phyloP scores from a whole-genome alignment of 2,113 vertebrate genomes.

The Mastomys coucha region DNA sequence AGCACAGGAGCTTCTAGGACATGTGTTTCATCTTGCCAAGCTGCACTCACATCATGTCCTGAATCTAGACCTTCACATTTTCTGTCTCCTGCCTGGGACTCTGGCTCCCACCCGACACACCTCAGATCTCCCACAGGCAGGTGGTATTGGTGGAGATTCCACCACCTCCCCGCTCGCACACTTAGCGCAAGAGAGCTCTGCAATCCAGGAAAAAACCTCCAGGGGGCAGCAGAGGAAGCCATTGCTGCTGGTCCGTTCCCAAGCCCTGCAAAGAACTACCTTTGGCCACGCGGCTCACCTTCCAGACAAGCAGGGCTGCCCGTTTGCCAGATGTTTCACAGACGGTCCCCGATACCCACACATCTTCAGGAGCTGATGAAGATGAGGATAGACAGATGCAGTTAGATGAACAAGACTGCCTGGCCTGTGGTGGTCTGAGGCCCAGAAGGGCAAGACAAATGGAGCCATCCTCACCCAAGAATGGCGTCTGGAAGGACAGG shows the following conservation, averaged over 20 bases:
- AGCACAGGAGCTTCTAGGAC: background rate
- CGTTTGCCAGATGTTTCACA: background rate
- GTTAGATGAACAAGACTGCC: background rate
- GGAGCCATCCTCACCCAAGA: conserved; percentile 83
- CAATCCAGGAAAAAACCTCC: background rate
- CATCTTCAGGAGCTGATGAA: conserved; percentile 63
- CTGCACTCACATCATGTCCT: background rate
- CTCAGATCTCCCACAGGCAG: background rate
- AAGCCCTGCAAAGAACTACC: background rate
- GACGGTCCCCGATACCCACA: conserved; percentile 67
- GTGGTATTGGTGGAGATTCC: background rate
- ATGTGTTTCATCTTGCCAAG: background rate
- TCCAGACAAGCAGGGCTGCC: conserved; percentile 75
- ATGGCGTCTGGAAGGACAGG: conserved; percentile 68
- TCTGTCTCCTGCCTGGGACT: background rate
- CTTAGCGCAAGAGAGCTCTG: background rate
- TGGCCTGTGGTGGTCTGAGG: background rate
- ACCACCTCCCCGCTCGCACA: background rate
- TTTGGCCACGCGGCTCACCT: conserved; percentile 65
- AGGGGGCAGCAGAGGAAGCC: background rate
- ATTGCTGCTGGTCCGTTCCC: background rate
- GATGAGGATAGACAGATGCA: background rate
- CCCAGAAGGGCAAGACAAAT: background rate
- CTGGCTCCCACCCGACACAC: background rate
- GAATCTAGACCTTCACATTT: background rate